Percentiles rank a stretch among this genome's conserved stretches.
phyloP scores from a whole-genome alignment of 1,140 invertebrate species.

The Parapsyche elsis region DNA sequence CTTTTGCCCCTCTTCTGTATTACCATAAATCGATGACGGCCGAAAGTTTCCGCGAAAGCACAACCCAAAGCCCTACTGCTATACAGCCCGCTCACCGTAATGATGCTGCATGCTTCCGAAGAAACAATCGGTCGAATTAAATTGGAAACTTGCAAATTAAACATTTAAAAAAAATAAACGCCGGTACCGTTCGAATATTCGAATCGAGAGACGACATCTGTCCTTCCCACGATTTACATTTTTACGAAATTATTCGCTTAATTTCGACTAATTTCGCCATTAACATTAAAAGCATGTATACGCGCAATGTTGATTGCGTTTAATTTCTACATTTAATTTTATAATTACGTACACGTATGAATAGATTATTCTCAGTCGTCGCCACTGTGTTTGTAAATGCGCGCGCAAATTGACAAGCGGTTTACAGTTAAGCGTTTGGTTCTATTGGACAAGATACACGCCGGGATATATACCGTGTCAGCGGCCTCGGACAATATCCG shows the following conservation, averaged over 20 bases:
- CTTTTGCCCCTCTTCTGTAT: neutral
- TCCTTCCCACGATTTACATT: conserved; percentile 7
- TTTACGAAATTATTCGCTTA: neutral
- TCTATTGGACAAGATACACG: conserved; percentile 48
- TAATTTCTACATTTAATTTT: neutral
- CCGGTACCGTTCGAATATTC: neutral
- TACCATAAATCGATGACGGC: conserved; percentile 32
- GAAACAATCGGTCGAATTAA: neutral
- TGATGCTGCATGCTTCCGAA: conserved; percentile 10
- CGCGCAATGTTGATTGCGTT: neutral
- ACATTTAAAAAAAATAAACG: conserved; percentile 1
- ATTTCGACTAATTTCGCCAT: neutral
- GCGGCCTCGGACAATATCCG: conserved; percentile 44
- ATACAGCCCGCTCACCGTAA: too few species aligned
- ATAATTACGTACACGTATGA: neutral
- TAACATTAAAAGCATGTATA: neutral
- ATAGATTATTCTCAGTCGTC: conserved; percentile 10
- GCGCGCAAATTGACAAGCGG: conserved; percentile 54
- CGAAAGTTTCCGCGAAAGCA: conserved; percentile 32
- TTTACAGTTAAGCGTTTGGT: conserved; percentile 55
- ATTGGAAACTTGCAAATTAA: conserved; percentile 10
- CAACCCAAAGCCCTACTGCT: neutral
- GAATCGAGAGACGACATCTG: neutral
- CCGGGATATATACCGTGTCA: conserved; percentile 45
- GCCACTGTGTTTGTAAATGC: conserved; percentile 50